Conservation (phyloP, 2,113 vertebrate genomes). For the human region GRCh38 chr6:121339001-121339500, state of each 20-base stretch:
- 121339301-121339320: background rate
- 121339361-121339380: background rate
- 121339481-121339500: background rate
- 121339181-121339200: background rate
- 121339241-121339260: background rate
- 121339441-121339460: background rate
- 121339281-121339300: background rate
- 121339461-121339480: background rate
- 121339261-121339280: background rate
- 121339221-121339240: background rate
- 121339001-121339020: background rate
- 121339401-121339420: background rate
- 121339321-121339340: fast-evolving
- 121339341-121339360: background rate
- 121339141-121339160: background rate
- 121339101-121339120: background rate
- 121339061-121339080: background rate
- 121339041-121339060: background rate
- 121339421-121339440: background rate
- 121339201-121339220: background rate
- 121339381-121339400: background rate
- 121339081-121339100: background rate
- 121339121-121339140: background rate
- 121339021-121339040: background rate
- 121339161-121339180: no score